phyloP scores from a whole-genome alignment of 2,113 vertebrate species.

The Hydrochoerus hydrochaeris region DNA sequence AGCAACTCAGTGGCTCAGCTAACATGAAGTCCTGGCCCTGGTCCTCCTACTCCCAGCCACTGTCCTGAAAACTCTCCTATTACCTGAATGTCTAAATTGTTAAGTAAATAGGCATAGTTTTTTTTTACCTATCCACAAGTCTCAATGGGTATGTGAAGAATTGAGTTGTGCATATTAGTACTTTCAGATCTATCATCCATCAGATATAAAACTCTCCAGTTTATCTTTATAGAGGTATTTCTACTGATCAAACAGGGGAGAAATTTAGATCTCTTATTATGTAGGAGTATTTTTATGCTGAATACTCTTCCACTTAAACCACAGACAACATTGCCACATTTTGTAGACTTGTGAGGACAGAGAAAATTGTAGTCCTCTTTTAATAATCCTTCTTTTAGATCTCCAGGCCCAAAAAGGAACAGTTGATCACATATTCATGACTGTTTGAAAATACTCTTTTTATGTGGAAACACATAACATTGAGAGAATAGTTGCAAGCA shows the following conservation, averaged over 20 bases:
- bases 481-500: neutral
- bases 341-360: neutral
- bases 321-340: neutral
- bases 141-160: neutral
- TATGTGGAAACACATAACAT: neutral
- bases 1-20: neutral
- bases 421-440: neutral
- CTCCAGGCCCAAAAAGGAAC: neutral
- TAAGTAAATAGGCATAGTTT: neutral
- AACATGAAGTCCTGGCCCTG: neutral
- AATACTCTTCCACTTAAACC: neutral
- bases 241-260: slow-evolving; percentile 1
- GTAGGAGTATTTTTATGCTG: slow-evolving; percentile 33
- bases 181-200: slow-evolving; percentile 2
- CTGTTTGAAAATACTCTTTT: slow-evolving; percentile 1
- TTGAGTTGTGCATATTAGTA: neutral
- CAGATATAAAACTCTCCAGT: neutral
- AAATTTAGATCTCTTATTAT: slow-evolving; percentile 23
- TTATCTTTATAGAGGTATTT: neutral
- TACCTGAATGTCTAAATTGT: neutral
- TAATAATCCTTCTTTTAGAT: neutral
- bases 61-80: neutral
- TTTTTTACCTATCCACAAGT: neutral
- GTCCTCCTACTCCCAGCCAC: neutral
- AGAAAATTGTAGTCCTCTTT: neutral